These are phyloP conservation scores for Pseudomyrmex cubaensis DNA, from an alignment of 1,140 invertebrate genomes.

Conservation along the genomic window DNA sequence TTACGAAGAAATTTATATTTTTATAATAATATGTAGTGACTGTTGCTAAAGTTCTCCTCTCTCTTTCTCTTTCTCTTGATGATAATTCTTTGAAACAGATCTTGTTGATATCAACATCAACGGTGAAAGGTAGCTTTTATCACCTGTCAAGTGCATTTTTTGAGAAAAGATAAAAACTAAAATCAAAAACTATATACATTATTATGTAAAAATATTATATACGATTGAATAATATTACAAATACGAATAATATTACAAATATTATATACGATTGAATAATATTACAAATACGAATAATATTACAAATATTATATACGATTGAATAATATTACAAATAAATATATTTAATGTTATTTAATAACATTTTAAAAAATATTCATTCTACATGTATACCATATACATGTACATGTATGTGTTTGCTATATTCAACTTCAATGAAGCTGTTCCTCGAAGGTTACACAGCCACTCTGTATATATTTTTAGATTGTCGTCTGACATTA, in stretches of 20 bases:
- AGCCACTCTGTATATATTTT: background rate
- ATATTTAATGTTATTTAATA: background rate
- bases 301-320: background rate
- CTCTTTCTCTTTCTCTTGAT: background rate
- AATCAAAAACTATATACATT: no score
- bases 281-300: no score
- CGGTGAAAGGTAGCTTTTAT: background rate
- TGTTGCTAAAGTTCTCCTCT: background rate
- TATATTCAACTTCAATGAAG: background rate
- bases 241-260: background rate
- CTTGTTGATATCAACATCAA: background rate
- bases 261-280: background rate
- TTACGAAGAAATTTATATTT: constrained; percentile 2
- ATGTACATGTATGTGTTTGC: background rate
- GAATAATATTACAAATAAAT: background rate
- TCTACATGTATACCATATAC: background rate
- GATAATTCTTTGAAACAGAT: background rate
- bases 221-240: background rate
- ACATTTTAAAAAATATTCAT: no score
- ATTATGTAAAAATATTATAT: background rate
- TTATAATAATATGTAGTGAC: constrained; percentile 27
- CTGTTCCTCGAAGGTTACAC: background rate
- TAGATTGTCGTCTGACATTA: constrained; percentile 3
- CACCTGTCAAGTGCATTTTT: background rate
- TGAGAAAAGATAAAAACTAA: background rate